A percentile compares a stretch with the other conserved stretches of the same genome.
Evolutionary conservation across 2,797 vertebrate genomes (phyloP).

Genomic region (Brotula barbata): DNA sequence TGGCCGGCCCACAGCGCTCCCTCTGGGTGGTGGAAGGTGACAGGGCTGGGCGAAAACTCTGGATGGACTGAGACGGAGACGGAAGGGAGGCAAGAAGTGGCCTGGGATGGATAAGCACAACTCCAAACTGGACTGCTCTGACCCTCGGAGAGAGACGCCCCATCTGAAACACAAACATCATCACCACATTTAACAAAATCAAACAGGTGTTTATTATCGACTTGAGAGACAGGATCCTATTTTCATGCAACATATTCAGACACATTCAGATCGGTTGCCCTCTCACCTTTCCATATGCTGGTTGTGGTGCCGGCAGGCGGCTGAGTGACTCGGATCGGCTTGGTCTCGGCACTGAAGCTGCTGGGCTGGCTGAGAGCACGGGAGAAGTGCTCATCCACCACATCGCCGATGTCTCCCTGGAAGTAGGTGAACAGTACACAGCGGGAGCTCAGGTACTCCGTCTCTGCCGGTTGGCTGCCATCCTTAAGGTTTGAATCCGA

Average conservation of each 20-base stretch:
- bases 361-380: conserved; percentile 92
- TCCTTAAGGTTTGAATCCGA: conserved; percentile 74
- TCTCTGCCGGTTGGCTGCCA: conserved; percentile 88
- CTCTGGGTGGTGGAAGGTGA: conserved; percentile 85
- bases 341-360: conserved; percentile 75
- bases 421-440: conserved; percentile 99
- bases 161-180: conserved; percentile 78
- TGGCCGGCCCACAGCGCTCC: conserved; percentile 88
- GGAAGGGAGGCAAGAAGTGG: conserved; percentile 83
- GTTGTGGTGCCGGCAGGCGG: conserved; percentile 47
- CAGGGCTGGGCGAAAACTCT: conserved; percentile 85
- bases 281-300: conserved; percentile 90
- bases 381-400: conserved; percentile 97
- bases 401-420: conserved; percentile 93
- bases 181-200: too few relatives aligned
- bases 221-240: too few relatives aligned
- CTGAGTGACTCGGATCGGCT: conserved; percentile 64
- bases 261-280: background rate
- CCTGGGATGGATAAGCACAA: conserved; percentile 86
- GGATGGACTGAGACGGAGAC: conserved; percentile 83
- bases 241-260: too few relatives aligned
- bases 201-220: too few relatives aligned
- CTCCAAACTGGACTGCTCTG: conserved; percentile 89
- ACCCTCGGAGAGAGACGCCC: conserved; percentile 78
- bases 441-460: conserved; percentile 96